phyloP scores from a whole-genome alignment of 2,113 vertebrate species.

The Stigmatopora nigra region DNA sequence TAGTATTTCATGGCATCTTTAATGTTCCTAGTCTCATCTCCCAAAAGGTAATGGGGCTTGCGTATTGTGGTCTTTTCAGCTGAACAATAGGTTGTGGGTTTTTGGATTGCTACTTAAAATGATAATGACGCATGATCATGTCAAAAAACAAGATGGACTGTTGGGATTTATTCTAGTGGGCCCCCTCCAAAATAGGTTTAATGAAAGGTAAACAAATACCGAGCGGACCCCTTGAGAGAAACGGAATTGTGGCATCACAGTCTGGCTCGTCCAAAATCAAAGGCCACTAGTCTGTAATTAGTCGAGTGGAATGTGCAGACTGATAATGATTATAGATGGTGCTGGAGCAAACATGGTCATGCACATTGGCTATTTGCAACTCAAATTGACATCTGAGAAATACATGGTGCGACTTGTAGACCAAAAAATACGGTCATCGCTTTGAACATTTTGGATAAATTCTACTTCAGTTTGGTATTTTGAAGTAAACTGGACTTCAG shows the following conservation, averaged over 20 bases:
- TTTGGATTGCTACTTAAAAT: no score
- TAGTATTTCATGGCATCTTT: no score
- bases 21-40: no score
- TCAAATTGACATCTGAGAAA: conserved; percentile 4
- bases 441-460: no score
- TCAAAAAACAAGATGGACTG: no score
- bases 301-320: conserved; percentile 44
- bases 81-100: no score
- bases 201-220: neutral
- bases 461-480: no score
- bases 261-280: conserved; percentile 49
- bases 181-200: neutral
- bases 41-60: no score
- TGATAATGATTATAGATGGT: conserved; percentile 55
- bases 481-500: no score
- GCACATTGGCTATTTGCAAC: conserved; percentile 41
- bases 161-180: neutral
- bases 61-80: no score
- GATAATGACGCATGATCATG: no score
- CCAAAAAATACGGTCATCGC: no score
- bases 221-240: neutral
- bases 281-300: conserved; percentile 56
- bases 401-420: conserved; percentile 25
- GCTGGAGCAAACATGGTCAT: conserved; percentile 19
- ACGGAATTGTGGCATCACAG: conserved; percentile 15